Base-by-base conservation (phyloP, 2,888 invertebrate species). In the Drosophila neonasuta region DNA sequence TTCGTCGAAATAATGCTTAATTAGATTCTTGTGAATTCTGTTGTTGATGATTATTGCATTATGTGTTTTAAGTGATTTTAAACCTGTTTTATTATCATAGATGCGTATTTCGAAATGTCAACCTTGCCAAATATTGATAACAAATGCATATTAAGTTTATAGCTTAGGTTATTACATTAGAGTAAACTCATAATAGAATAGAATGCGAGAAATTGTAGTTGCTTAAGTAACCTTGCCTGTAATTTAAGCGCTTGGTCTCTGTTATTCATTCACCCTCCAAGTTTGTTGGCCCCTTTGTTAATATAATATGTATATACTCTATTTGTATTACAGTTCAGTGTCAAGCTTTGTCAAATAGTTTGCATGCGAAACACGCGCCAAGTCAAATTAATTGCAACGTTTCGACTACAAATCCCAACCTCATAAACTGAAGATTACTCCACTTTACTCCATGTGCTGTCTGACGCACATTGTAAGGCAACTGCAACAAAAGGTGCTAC, bases 351-450 rank as follows among this genome's bases (percentile, higher is more conserved):
- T 62, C 51, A 36, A 59, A 50, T 50, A 54, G 48, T 79, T 76
- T 56, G 69, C 64, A 86, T 82, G 70, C 88, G 29, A 68, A 69
- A 61, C 87, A 88, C 89, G 89, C 72, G 49, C 71, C 42, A 51
- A 60, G 51, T 59, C 61, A 79, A 79, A 86, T 84, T 88, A 88
- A 88, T 88, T 88, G 88, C 83, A 80, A 60, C 73, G 79, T 63
- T 81, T 76, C 79, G 65, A 59, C 68, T 69, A 67, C 71, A 83
- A 87, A 88, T 85, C 85, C 88, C 88, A 72, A 73, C 56, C 77
- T 76, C 79, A 88, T 88, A 88, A 89, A 88, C 68, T 56, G 69
- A 65, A 83, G 82, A 88, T 87, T 88, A 84, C 58, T 61, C 71
- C 70, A 58, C 68, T 54, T 54, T 45, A 44, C 44, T 59, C 9